Base-by-base conservation (phyloP, 2,797 vertebrate genomes). In the Eutrigla gurnardus region DNA sequence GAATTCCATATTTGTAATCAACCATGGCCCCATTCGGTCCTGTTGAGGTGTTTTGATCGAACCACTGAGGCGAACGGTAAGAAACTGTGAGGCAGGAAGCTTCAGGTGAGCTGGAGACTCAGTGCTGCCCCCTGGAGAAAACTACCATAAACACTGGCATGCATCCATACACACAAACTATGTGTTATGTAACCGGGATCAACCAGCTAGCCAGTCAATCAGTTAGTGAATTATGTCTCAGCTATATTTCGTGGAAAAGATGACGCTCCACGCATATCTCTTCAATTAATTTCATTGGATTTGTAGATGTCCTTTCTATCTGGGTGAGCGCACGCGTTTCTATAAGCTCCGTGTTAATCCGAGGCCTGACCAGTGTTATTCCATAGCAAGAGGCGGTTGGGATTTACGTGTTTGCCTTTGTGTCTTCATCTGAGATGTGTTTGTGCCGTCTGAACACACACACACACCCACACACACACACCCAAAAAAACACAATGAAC, bases 171-270 rank as follows among this genome's bases (percentile, higher is more conserved):
- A 52, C 64, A 55, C 10, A 63, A 63, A n/a, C 68, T 53, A 18
- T 39, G 36, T 1, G 65, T 93, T 92, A 84, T 1, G 0, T 80
- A 91, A 89, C 54, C 57, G 18, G 71, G 83, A 87, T 88, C 64
- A 81, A 71, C 36, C 61, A 66, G 68, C 47, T 42, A 50, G 59
- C 70, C 74, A 18, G 55, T 85, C 79, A 81, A 9, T 85, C 66
- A 67, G 62, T 78, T 68, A 62, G 50, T 81, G 76, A 83, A 75
- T 86, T 75, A 70, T 77, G 55, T 67, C 58, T 79, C 55, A 37
- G 17, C 53, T 75, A 5, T 65, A 40, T 78, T 84, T 78, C 13
- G 2, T 76, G 25, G 54, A 83, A 65, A 2, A 78, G 83, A 85
- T 81, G 58, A 78, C 83, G 66, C 60, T 75, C 45, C 37, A 35